Evolutionary conservation across 1,140 invertebrate species (phyloP).

Genomic region (Heliconius congener): DNA sequence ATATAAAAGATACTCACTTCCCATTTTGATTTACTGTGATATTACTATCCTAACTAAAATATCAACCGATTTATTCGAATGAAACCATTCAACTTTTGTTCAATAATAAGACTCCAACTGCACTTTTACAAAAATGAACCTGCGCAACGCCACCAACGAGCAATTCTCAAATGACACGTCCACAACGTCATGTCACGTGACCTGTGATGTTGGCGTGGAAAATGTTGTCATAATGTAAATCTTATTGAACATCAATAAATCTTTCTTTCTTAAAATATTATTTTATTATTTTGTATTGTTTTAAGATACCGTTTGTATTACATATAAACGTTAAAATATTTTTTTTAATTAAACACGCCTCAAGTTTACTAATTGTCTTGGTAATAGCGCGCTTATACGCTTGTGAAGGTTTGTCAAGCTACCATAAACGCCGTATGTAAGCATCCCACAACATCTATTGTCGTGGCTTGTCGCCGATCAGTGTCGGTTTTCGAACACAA

Average conservation of each 20-base stretch:
- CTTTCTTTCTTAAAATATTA: not conserved
- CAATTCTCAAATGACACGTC: conserved; percentile 80
- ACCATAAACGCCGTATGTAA: too few species aligned
- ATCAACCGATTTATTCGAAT: conserved; percentile 68
- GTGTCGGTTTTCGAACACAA: too few species aligned
- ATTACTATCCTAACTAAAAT: conserved; percentile 77
- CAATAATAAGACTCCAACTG: conserved; percentile 75
- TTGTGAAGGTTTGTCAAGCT: too few species aligned
- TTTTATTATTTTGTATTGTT: not conserved
- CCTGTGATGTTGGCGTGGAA: conserved; percentile 84
- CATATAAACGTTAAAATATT: too few species aligned
- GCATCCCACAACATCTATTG: too few species aligned
- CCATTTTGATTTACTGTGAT: conserved; percentile 83
- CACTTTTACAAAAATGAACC: conserved; percentile 74
- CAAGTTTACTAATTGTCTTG: too few species aligned
- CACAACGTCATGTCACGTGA: conserved; percentile 86
- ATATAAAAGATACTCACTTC: conserved; percentile 82
- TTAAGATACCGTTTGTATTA: not conserved
- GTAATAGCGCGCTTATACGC: too few species aligned
- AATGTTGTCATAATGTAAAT: conserved; percentile 39
- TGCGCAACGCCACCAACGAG: conserved; percentile 79
- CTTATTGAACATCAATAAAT: not conserved
- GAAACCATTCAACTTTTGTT: conserved; percentile 80
- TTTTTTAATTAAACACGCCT: too few species aligned
- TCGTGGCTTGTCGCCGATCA: too few species aligned